Base-by-base conservation (phyloP, 2,888 invertebrate species). In the Taphrorychus bicolor region DNA sequence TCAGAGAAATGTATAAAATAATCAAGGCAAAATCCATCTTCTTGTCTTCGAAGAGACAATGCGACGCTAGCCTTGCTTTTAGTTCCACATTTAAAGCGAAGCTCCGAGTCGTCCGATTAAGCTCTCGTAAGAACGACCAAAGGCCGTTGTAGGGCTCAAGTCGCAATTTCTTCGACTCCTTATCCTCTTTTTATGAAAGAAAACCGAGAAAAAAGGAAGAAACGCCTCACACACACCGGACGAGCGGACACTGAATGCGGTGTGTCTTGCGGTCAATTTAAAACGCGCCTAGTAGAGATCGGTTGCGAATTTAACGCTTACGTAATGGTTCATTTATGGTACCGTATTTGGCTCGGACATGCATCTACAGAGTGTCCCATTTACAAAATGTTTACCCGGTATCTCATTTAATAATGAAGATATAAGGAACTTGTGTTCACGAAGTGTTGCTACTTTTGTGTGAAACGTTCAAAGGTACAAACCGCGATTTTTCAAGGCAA, bases 221-320 rank as follows among this genome's bases (percentile, higher is more conserved):
- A 67, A 58, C 57, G 22, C 52, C 66, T 14, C 67, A 57, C 62
- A 62, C 59, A 64, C 59, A 67, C 66, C 59, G 66, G 66, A 16
- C 48, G 40, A 18, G 57, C 57, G 60, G 60, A 66, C 62, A 51
- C 57, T 41, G 62, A 59, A 61, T 32, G 32, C 32, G 32, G 32
- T 9, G 32, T 62, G 62, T 61, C 67, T 67, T 67, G 58, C 67
- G 62, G 67, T 19, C 56, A 56, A 24, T 41, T 56, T 49, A 57
- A 58, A 62, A 62, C 59, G 59, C 53, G 40, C 48, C 45, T 17
- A 14, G n/a, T 61, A 42, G 61, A 42, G 14, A 41, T 3, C n/a
- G 19, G 59, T 61, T 52, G 52, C 17, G 3, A 7, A 41, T 9
- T 3, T 22, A 14, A 32, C 51, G 61, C 5, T 57, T 59, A 51